These are phyloP conservation scores for Thaumatotibia leucotreta DNA, from an alignment of 1,140 invertebrate species.

Conservation along the genomic window DNA sequence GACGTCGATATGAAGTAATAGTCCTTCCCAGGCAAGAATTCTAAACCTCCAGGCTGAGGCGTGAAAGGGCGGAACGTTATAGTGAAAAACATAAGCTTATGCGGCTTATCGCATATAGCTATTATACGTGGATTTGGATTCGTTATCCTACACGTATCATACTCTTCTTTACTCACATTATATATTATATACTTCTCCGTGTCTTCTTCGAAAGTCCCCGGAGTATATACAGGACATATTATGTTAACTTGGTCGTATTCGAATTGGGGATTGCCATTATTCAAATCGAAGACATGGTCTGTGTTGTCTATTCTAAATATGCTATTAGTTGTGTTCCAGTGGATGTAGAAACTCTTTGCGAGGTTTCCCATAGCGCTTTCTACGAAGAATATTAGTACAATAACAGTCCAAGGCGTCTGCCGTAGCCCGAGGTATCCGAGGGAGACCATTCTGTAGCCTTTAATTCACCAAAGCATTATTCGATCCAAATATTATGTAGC, in stretches of 20 bases:
- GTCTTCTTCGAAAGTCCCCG: conserved; percentile 91
- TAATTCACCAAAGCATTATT: conserved; percentile 55
- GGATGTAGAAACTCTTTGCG: conserved; percentile 89
- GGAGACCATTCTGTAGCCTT: conserved; percentile 61
- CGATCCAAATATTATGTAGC: conserved; percentile 31
- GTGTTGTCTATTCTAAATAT: conserved; percentile 99
- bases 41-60: conserved; percentile 94
- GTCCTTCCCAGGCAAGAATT: conserved; percentile 95
- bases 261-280: conserved; percentile 94
- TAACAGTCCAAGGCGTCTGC: conserved; percentile 66
- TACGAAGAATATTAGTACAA: conserved; percentile 84
- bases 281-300: conserved; percentile 97
- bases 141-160: conserved; percentile 96
- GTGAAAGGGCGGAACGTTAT: conserved; percentile 97
- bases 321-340: conserved; percentile 91
- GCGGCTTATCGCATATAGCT: conserved; percentile 96
- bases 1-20: conserved; percentile 98
- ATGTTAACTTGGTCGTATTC: conserved; percentile 98
- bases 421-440: conserved; percentile 59
- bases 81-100: conserved; percentile 96
- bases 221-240: conserved; percentile 94
- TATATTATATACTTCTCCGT: conserved; percentile 97
- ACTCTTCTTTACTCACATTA: conserved; percentile 97
- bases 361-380: conserved; percentile 88
- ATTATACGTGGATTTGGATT: conserved; percentile 95